These are phyloP conservation scores for Notothenia rossii DNA, from an alignment of 2,113 vertebrate species.

Conservation along the genomic window DNA sequence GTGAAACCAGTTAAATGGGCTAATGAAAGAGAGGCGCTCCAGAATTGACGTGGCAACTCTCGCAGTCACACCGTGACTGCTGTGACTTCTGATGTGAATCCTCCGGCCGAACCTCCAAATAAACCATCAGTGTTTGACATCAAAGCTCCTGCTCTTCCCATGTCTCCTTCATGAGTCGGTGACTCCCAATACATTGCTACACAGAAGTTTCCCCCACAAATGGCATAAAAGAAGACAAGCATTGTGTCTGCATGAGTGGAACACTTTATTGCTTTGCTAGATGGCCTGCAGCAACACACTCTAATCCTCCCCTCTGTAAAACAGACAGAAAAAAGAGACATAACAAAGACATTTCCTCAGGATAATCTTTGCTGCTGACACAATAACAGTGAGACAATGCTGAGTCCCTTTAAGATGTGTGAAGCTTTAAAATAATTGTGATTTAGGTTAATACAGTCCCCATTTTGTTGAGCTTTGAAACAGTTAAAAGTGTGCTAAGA, in stretches of 20 bases:
- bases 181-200: too few relatives aligned
- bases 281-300: conserved; percentile 43
- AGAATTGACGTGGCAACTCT: too few relatives aligned
- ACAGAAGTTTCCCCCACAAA: too few relatives aligned
- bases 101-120: too few relatives aligned
- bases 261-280: conserved; percentile 51
- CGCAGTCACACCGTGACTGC: too few relatives aligned
- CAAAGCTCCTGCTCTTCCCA: too few relatives aligned
- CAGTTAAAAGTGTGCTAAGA: conserved; percentile 5
- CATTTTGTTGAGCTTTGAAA: conserved; percentile 16
- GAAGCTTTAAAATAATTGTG: conserved; percentile 16
- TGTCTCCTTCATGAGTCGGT: too few relatives aligned
- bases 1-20: too few relatives aligned
- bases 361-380: conserved; percentile 5
- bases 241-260: conserved; percentile 18
- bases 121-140: too few relatives aligned
- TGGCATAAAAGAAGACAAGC: conserved; percentile 15
- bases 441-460: neutral
- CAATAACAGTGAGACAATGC: conserved; percentile 19
- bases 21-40: too few relatives aligned
- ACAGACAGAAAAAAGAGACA: conserved; percentile 33
- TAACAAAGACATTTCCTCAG: conserved; percentile 51
- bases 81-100: too few relatives aligned
- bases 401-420: conserved; percentile 26
- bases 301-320: conserved; percentile 38